Percentiles rank a stretch among this genome's conserved stretches.
Conservation (phyloP, 2,797 vertebrate species). For the Pelodytes ibericus region DNA sequence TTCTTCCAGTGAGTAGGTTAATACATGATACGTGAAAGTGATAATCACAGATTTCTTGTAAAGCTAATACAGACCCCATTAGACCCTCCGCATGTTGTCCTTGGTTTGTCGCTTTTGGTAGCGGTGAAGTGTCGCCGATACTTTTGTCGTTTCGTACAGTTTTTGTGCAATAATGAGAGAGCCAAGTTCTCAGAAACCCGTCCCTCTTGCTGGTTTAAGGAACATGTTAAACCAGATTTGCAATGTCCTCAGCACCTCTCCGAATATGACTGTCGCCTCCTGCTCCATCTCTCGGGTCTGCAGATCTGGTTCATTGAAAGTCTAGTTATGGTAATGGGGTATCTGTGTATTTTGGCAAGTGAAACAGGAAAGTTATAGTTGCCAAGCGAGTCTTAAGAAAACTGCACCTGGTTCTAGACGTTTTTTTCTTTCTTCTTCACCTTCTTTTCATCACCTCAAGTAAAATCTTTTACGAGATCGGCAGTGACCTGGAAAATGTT, state of each 20-base stretch:
- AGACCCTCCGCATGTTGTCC: too few relatives aligned
- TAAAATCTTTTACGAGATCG: neutral
- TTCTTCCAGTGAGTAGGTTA: too few relatives aligned
- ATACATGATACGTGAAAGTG: too few relatives aligned
- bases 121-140: too few relatives aligned
- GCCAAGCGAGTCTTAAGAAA: neutral
- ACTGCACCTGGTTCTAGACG: neutral
- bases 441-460: neutral
- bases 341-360: neutral
- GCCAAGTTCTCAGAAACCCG: too few relatives aligned
- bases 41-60: too few relatives aligned
- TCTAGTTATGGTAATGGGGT: neutral
- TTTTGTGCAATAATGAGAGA: too few relatives aligned
- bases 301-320: neutral
- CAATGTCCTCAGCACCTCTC: neutral
- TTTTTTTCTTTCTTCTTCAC: neutral
- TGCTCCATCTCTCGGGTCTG: neutral
- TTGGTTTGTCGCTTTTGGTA: too few relatives aligned
- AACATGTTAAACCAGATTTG: neutral
- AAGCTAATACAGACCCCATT: too few relatives aligned
- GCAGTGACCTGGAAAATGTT: conserved; percentile 1
- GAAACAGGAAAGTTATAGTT: too few relatives aligned
- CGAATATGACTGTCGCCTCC: neutral
- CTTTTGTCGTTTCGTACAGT: too few relatives aligned
- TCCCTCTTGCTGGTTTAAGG: too few relatives aligned